Conservation (phyloP, 2,797 vertebrate genomes). For the Sciurus vulgaris region DNA sequence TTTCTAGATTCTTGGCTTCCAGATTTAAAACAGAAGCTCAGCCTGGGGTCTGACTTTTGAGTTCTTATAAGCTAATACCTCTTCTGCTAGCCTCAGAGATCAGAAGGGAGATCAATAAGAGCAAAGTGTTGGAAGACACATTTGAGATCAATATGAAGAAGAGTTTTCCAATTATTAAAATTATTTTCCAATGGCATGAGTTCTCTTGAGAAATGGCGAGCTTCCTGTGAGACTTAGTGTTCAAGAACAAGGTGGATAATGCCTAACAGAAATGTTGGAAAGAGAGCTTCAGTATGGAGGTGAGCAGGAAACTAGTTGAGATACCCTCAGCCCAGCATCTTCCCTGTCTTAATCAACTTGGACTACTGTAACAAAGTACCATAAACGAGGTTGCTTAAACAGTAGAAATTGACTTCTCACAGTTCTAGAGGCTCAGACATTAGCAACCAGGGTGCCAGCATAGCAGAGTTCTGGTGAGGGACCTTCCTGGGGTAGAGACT, state of each 20-base stretch:
- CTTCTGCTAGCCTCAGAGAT: neutral
- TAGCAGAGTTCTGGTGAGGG: neutral
- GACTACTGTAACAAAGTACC: neutral
- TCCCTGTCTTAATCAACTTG: neutral
- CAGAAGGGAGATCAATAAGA: neutral
- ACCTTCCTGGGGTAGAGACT: neutral
- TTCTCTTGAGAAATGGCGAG: neutral
- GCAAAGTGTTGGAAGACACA: neutral
- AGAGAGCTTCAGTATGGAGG: neutral
- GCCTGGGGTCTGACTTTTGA: neutral
- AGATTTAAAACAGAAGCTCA: neutral
- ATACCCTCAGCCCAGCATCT: neutral
- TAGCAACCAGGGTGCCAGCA: neutral
- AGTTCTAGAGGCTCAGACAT: neutral
- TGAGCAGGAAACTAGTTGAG: neutral
- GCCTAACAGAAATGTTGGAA: neutral
- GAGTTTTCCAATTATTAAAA: neutral
- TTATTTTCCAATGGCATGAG: neutral
- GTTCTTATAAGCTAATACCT: neutral
- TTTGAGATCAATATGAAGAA: slow-evolving; percentile 1
- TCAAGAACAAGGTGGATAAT: neutral
- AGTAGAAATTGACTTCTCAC: neutral
- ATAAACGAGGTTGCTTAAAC: neutral
- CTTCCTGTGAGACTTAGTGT: neutral
- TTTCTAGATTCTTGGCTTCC: neutral